phyloP scores from a whole-genome alignment of 2,113 vertebrate species.

The Zosterops lateralis region DNA sequence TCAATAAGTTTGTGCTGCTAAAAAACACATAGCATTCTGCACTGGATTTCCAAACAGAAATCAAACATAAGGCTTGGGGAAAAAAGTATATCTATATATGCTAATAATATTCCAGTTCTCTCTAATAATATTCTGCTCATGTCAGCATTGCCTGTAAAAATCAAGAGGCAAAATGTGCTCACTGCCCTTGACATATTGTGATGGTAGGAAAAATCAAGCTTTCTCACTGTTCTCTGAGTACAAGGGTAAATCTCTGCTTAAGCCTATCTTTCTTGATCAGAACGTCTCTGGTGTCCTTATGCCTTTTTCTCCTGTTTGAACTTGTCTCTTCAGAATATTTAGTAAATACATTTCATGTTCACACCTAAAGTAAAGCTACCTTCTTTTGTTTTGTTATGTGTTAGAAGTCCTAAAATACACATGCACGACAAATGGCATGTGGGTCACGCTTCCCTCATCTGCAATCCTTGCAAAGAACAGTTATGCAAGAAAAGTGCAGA shows the following conservation, averaged over 20 bases:
- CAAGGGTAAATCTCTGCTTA: constrained; percentile 2
- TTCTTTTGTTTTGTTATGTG: constrained; percentile 31
- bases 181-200: constrained; percentile 50
- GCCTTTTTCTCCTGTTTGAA: constrained; percentile 41
- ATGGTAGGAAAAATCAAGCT: constrained; percentile 59
- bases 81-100: background rate
- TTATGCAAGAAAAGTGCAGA: background rate
- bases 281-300: background rate
- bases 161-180: constrained; percentile 43
- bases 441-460: background rate
- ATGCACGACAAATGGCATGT: constrained; percentile 14
- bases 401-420: constrained; percentile 53
- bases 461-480: constrained; percentile 22
- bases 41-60: constrained; percentile 1
- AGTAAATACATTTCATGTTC: constrained; percentile 59
- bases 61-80: background rate
- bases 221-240: constrained; percentile 22
- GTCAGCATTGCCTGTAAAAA: constrained; percentile 54
- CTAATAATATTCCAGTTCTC: constrained; percentile 18
- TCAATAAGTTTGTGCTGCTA: background rate
- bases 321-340: constrained; percentile 50
- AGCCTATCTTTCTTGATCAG: constrained; percentile 43
- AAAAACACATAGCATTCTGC: background rate
- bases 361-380: constrained; percentile 44
- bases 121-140: constrained; percentile 16